phyloP scores from a whole-genome alignment of 2,113 vertebrate genomes.

The Ophiodon elongatus region DNA sequence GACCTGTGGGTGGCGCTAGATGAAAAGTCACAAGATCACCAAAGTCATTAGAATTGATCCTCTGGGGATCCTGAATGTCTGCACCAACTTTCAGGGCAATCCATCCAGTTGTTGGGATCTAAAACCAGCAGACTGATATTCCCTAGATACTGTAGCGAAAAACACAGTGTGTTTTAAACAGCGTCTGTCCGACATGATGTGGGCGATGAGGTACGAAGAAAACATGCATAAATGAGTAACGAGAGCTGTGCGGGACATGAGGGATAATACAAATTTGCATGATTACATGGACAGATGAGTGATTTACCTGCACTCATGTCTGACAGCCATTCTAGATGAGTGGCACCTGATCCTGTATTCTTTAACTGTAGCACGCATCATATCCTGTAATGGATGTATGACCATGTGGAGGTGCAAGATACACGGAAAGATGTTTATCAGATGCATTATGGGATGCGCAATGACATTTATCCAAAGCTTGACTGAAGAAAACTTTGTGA shows the following conservation, averaged over 20 bases:
- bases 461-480: constrained; percentile 17
- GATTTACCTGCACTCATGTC: constrained; percentile 78
- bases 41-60: constrained; percentile 13
- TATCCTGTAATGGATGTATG: constrained; percentile 60
- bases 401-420: constrained; percentile 42
- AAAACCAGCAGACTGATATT: background rate
- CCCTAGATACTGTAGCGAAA: constrained; percentile 17
- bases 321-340: constrained; percentile 79
- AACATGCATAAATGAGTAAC: constrained; percentile 78
- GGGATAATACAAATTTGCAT: constrained; percentile 81
- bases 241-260: constrained; percentile 70
- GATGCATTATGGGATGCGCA: constrained; percentile 32
- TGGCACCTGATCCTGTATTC: constrained; percentile 71
- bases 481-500: constrained; percentile 23
- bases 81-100: constrained; percentile 1
- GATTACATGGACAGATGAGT: constrained; percentile 83
- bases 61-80: background rate
- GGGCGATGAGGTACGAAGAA: constrained; percentile 64
- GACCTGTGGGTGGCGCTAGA: background rate
- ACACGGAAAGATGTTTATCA: constrained; percentile 59
- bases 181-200: constrained; percentile 54
- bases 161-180: constrained; percentile 35
- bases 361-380: constrained; percentile 52
- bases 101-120: constrained; percentile 15
- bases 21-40: background rate